Conservation (phyloP, 2,113 vertebrate genomes). For the Sinocyclocheilus grahami region DNA sequence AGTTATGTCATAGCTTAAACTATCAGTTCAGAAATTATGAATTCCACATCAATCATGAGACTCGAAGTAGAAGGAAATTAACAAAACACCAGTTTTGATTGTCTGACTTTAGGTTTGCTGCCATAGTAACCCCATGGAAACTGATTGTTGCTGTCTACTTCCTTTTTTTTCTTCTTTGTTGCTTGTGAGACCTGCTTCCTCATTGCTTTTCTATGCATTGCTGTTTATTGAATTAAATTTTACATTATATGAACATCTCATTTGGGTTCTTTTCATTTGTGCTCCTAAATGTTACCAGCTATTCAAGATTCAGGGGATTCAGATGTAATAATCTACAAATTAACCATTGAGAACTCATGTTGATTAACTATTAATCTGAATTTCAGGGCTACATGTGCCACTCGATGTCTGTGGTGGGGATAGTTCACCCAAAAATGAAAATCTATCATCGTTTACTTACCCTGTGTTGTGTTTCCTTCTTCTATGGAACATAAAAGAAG, state of each 20-base stretch:
- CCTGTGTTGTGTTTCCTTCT: too few relatives aligned
- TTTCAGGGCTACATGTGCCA: neutral
- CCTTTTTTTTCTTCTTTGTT: neutral
- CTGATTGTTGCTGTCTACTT: neutral
- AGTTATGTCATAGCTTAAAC: neutral
- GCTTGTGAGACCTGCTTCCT: conserved; percentile 1
- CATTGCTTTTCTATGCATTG: neutral
- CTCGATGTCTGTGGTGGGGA: neutral
- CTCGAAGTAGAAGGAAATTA: neutral
- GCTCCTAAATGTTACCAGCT: neutral
- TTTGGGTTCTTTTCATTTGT: too few relatives aligned
- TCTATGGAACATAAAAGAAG: too few relatives aligned
- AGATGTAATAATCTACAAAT: neutral
- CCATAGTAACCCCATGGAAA: neutral
- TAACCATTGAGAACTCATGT: neutral
- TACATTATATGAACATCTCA: neutral
- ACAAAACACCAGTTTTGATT: neutral
- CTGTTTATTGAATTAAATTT: too few relatives aligned
- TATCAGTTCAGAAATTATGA: neutral
- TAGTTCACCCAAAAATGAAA: too few relatives aligned
- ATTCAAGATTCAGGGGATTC: neutral
- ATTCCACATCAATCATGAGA: neutral
- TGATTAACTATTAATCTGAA: neutral
- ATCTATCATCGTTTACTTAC: too few relatives aligned
- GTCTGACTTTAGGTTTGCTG: neutral